phyloP scores from a whole-genome alignment of 2,113 vertebrate genomes.

The Microcebus murinus region DNA sequence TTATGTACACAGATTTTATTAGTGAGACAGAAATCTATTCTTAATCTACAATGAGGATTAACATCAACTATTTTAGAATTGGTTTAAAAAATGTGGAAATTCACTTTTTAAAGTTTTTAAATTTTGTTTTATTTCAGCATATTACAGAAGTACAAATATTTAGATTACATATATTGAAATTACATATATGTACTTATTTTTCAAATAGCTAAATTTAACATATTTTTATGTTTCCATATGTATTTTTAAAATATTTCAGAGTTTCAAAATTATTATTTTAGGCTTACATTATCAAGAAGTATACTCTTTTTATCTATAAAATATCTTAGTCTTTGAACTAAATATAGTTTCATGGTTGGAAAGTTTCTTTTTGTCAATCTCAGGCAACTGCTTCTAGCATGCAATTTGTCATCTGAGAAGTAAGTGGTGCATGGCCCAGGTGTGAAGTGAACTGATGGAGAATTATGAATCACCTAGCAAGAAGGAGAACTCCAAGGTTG shows the following conservation, averaged over 20 bases:
- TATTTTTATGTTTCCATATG: background rate
- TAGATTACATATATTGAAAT: too few relatives aligned
- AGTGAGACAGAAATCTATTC: background rate
- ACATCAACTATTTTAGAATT: background rate
- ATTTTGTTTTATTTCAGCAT: too few relatives aligned
- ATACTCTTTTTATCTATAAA: slow-evolving; percentile 4
- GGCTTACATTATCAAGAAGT: background rate
- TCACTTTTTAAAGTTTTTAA: background rate
- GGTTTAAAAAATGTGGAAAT: background rate
- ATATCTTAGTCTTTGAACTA: background rate
- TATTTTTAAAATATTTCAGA: background rate
- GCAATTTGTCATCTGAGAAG: slow-evolving; percentile 57
- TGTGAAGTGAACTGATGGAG: slow-evolving; percentile 38
- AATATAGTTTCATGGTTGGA: slow-evolving; percentile 23
- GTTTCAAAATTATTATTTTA: slow-evolving; percentile 5
- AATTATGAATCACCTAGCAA: slow-evolving; percentile 47
- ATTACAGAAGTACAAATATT: too few relatives aligned
- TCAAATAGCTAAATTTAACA: background rate
- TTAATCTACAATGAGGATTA: background rate
- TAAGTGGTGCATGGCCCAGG: slow-evolving; percentile 9
- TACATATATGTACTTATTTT: background rate
- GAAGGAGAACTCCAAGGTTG: slow-evolving; percentile 52
- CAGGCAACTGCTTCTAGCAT: slow-evolving; percentile 1
- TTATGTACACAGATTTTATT: background rate
- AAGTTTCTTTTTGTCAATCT: slow-evolving; percentile 40